Evolutionary conservation across 2,113 vertebrate genomes (phyloP).

Genomic region (Corythaeola cristata): DNA sequence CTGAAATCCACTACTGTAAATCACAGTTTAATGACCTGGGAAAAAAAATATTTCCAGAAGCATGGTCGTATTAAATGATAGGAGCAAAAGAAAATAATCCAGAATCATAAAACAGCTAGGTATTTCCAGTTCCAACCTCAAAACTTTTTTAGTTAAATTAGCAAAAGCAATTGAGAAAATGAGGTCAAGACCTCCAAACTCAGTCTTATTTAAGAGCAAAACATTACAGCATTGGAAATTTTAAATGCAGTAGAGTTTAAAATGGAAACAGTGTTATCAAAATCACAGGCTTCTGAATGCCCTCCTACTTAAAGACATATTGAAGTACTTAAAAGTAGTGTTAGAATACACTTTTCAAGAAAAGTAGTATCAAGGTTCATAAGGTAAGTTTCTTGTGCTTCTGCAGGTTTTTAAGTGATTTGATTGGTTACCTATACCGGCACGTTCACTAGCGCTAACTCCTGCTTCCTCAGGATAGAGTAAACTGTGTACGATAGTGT

Average conservation of each 20-base stretch:
- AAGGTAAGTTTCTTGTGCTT: not conserved
- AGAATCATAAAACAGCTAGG: not conserved
- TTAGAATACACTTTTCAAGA: not conserved
- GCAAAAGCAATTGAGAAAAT: constrained; percentile 40
- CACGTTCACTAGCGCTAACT: not conserved
- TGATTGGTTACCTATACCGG: not conserved
- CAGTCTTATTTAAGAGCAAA: constrained; percentile 28
- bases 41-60: not conserved
- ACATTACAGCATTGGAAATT: not conserved
- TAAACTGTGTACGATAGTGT: not conserved
- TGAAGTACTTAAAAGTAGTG: not conserved
- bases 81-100: constrained; percentile 6
- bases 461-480: not conserved
- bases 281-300: not conserved
- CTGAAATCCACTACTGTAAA: not conserved
- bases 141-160: not conserved
- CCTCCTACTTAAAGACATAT: not conserved
- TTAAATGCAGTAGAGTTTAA: not conserved
- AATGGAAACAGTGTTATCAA: constrained; percentile 1
- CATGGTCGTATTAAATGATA: not conserved
- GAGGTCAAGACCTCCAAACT: constrained; percentile 6
- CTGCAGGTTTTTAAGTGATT: not conserved
- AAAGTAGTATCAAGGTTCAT: not conserved
- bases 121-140: not conserved
- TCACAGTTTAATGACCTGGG: not conserved